Evolutionary conservation across 2,797 vertebrate genomes (phyloP), one percentile per base, ranked within the genome.

Genomic region (Darevskia nairensis): DNA sequence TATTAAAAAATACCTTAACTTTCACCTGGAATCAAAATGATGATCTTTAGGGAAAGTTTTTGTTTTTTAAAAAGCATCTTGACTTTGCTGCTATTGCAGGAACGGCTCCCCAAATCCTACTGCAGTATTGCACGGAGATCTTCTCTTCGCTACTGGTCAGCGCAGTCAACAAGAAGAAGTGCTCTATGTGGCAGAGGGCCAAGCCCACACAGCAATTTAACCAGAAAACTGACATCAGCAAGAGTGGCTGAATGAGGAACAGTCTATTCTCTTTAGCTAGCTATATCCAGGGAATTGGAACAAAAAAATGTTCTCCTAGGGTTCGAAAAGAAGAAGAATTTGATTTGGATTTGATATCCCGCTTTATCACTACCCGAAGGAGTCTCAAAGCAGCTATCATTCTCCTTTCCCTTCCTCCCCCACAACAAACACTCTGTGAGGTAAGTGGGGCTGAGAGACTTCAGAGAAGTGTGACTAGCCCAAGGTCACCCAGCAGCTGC

Each of bases 61-160:
- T 50, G 11, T 13, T 50, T 50, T 50, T 50, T 50, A 3, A 50
- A 50, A 50, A 13, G 11, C 46, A 50, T 50, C 11, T 50, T 5
- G 3, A 0, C 3, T 4, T 0, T n/a, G 1, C 80, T 83, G 69
- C 66, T 8, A 8, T 50, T 82, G 4, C 59, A 50, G 44, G 86
- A 82, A 3, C 15, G 35, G 3, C 1, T 15, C 72, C 71, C 35
- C 17, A 1, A 41, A 66, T 86, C 46, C 15, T 84, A 35, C 25
- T 7, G 35, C 79, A 88, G 39, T 76, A 10, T 35, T 0, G 3
- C 72, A 4, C 46, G 46, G 23, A 81, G 25, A 46, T 39, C 44
- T 25, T 35, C 39, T 13, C 35, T 84, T 1, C 17, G 27, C 27
- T 86, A 11, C 41, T 55, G 15, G 39, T 80, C 85, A 78, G 39